Evolutionary conservation across 1,140 invertebrate genomes (phyloP).

Genomic region (Drosophila rufa): DNA sequence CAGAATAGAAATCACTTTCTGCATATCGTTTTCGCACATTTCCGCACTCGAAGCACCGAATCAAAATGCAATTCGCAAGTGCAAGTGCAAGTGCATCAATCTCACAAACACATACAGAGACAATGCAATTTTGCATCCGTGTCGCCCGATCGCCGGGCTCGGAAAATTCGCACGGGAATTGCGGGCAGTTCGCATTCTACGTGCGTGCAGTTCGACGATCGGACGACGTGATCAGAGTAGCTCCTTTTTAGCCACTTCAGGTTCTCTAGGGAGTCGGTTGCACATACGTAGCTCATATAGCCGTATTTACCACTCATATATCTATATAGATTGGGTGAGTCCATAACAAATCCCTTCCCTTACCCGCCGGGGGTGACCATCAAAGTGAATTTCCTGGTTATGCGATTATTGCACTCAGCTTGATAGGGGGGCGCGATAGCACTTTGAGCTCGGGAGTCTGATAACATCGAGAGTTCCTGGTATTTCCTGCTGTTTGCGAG

Average conservation of each 20-base stretch:
- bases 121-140: conserved; percentile 67
- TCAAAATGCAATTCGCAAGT: conserved; percentile 69
- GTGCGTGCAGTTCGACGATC: conserved; percentile 62
- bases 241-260: conserved; percentile 33
- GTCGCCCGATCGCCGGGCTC: conserved; percentile 68
- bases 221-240: conserved; percentile 37
- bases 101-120: neutral
- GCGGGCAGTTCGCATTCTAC: conserved; percentile 61
- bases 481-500: conserved; percentile 20
- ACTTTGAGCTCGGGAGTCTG: neutral
- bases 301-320: conserved; percentile 11
- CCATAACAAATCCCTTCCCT: conserved; percentile 2
- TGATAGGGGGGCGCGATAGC: conserved; percentile 38
- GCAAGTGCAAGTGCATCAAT: conserved; percentile 74
- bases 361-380: conserved; percentile 1
- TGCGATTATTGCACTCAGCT: conserved; percentile 28
- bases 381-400: conserved; percentile 46
- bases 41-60: conserved; percentile 77
- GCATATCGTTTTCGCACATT: conserved; percentile 73
- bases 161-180: conserved; percentile 51
- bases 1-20: conserved; percentile 54
- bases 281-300: conserved; percentile 2
- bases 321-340: conserved; percentile 48
- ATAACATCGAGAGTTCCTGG: conserved; percentile 41
- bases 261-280: conserved; percentile 18